Conservation (phyloP, 1,140 invertebrate genomes). For the Physella acuta region DNA sequence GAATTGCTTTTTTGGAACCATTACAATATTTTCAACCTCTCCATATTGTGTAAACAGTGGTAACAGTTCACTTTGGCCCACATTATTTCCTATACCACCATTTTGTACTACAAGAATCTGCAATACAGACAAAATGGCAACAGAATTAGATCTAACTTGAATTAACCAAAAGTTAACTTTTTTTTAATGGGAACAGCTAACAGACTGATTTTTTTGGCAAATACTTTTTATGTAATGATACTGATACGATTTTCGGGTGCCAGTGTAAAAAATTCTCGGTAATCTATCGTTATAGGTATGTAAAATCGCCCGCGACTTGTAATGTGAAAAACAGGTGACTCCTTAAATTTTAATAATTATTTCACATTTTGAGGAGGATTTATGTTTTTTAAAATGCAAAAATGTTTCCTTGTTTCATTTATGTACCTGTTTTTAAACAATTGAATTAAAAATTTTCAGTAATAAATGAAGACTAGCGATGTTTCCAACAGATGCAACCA, state of each 20-base stretch:
- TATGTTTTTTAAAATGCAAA: no score
- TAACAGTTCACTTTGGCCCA: slow-evolving; percentile 68
- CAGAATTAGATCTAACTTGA: background rate
- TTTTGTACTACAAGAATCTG: slow-evolving; percentile 72
- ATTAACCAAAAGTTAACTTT: background rate
- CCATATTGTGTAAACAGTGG: slow-evolving; percentile 63
- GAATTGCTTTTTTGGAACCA: slow-evolving; percentile 75
- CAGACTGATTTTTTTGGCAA: background rate
- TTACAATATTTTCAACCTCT: slow-evolving; percentile 64
- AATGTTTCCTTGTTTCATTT: no score
- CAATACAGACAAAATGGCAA: slow-evolving; percentile 1
- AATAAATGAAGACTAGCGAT: no score
- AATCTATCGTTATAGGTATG: no score
- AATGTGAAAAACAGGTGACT: no score
- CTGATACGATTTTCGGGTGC: background rate
- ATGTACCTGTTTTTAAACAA: no score
- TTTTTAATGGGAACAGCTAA: background rate
- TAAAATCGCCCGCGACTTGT: no score
- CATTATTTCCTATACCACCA: slow-evolving; percentile 73
- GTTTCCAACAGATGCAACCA: no score
- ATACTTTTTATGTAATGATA: background rate
- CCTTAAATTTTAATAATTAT: no score
- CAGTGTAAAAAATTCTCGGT: no score
- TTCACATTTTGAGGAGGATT: no score
- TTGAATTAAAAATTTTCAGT: no score